Base-by-base conservation (phyloP, 1,140 invertebrate genomes). In the fruit fly (Drosophila melanogaster) region DNA sequence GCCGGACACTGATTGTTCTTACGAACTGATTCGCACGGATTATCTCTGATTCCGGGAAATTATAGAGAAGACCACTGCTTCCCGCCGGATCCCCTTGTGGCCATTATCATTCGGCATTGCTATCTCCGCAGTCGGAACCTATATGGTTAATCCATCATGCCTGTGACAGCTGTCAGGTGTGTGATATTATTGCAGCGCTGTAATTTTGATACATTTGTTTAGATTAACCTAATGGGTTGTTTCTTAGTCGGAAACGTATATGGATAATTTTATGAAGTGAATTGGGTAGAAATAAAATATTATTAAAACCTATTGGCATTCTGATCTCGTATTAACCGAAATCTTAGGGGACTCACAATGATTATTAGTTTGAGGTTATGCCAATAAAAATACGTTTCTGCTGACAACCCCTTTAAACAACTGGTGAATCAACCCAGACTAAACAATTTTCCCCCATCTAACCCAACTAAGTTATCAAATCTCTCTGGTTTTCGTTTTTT, bases 391-490 rank as follows among this genome's bases (percentile, higher is more conserved):
- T 7, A 30, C 30, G 8, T 10, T 30, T 30, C 8, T 3, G 30
- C 30, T 24, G 22, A 26, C n/a, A 10, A 33, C 12, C 3, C 8
- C 15, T 44, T 64, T 49, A 14, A 49, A 17, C 62, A 65, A 49
- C 38, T 66, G 62, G 65, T 24, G 43, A 43, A 65, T 65, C 33
- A 15, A 35, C 43, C 43, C 64, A 35, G 24, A 38, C 33, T 33
- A 22, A 22, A 38, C 41, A 30, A 65, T 65, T 65, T 62, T 3
- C 19, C 30, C 10, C 47, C 40, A 40, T 4, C 62, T 15, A 37
- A 10, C 43, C 62, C 44, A 22, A 44, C 65, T 55, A 57, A 79
- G 61, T 69, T 79, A 62, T 62, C 53, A 47, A 54, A 80, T 79
- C 71, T 47, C 53, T 33, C 22, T 7, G 24, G 19, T 8, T 30